These are phyloP conservation scores for Lottia scabra DNA, from an alignment of 2,888 invertebrate species.

Conservation along the genomic window DNA sequence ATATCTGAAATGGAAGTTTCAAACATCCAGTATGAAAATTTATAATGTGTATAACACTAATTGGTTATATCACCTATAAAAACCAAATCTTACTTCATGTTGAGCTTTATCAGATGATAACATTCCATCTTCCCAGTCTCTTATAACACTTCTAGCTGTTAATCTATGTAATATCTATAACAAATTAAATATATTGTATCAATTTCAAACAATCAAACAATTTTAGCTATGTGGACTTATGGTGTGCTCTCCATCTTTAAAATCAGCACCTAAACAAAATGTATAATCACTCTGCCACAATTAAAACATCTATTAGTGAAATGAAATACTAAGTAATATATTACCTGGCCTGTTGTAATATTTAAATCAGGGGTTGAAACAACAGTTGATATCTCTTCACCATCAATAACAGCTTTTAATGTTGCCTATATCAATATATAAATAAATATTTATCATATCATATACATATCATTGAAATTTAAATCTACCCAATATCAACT, in stretches of 20 bases:
- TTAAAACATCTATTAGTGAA: too few species aligned
- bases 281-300: too few species aligned
- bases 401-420: conserved; percentile 61
- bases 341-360: conserved; percentile 64
- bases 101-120: conserved; percentile 57
- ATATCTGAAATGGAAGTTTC: too few species aligned
- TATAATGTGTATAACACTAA: too few species aligned
- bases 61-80: not conserved
- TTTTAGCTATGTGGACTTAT: too few species aligned
- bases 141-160: conserved; percentile 65
- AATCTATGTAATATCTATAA: conserved; percentile 66
- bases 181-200: too few species aligned
- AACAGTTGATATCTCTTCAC: conserved; percentile 63
- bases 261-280: conserved; percentile 2
- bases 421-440: conserved; percentile 52
- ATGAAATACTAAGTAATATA: not conserved
- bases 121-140: conserved; percentile 68
- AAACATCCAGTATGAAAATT: too few species aligned
- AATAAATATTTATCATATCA: too few species aligned
- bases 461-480: too few species aligned
- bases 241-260: too few species aligned
- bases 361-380: conserved; percentile 65
- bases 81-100: conserved; percentile 56
- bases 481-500: not conserved
- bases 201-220: too few species aligned